Percentiles rank a stretch among this genome's conserved stretches.
Evolutionary conservation across 2,797 vertebrate genomes (phyloP).

Genomic region (Ceryle rudis): DNA sequence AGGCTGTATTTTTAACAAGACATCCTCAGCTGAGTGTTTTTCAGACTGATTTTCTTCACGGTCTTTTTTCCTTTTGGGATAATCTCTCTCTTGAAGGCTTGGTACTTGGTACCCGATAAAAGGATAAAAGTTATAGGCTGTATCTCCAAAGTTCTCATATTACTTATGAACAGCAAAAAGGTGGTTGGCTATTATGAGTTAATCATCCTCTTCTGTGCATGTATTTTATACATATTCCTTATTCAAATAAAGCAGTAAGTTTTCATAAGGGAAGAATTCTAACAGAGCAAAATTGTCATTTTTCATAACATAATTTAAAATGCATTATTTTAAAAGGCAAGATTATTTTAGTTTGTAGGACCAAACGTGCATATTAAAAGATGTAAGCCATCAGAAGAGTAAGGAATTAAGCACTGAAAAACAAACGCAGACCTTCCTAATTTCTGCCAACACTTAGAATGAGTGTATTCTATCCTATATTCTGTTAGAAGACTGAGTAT

Average conservation of each 20-base stretch:
- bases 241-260: not conserved
- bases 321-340: not conserved
- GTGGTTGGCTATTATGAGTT: not conserved
- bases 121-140: not conserved
- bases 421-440: not conserved
- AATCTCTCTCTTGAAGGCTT: not conserved
- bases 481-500: not conserved
- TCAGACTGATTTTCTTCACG: not conserved
- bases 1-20: not conserved
- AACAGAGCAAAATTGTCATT: not conserved
- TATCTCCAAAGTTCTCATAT: not conserved
- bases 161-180: not conserved
- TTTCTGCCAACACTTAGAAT: not conserved
- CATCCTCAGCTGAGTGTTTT: not conserved
- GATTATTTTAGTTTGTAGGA: not conserved
- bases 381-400: not conserved
- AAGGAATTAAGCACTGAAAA: not conserved
- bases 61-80: not conserved
- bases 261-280: not conserved
- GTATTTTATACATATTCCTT: not conserved
- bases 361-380: not conserved
- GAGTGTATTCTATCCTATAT: not conserved
- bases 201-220: not conserved
- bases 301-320: not conserved
- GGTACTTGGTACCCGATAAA: not conserved